phyloP scores from a whole-genome alignment of 2,113 vertebrate genomes.

The Eudorcas thomsonii region DNA sequence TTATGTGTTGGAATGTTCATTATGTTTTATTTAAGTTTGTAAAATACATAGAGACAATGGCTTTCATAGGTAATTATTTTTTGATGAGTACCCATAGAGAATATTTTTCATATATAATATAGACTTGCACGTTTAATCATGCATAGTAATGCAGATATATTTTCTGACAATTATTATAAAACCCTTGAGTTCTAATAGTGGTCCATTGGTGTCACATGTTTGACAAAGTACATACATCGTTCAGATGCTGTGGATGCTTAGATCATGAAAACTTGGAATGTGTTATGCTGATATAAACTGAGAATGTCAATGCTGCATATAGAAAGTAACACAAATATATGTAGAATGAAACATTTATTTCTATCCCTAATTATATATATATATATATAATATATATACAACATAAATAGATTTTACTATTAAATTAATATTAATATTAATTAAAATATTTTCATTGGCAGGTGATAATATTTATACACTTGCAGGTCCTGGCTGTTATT shows the following conservation, averaged over 20 bases:
- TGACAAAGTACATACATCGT: not conserved
- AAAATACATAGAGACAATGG: not conserved
- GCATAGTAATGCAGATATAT: not conserved
- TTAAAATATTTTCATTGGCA: not conserved
- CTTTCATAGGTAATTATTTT: not conserved
- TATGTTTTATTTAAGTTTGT: not conserved
- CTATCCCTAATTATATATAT: not conserved
- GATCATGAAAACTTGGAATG: not conserved
- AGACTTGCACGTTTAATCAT: not conserved
- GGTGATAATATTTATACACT: not conserved
- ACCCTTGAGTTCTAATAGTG: not conserved
- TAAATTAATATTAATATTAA: not conserved
- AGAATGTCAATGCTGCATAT: not conserved
- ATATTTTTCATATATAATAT: not conserved
- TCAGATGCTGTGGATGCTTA: not conserved
- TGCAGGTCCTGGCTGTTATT: not conserved
- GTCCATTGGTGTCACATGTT: not conserved
- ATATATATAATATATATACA: not conserved
- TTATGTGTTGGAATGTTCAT: not conserved
- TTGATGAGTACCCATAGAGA: not conserved
- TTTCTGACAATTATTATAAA: not conserved
- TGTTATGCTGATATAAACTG: not conserved
- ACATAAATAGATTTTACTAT: not conserved
- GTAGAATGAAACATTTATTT: not conserved
- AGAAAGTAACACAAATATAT: not conserved